Base-by-base conservation (phyloP, 2,797 vertebrate genomes). In the Acrocephalus scirpaceus region DNA sequence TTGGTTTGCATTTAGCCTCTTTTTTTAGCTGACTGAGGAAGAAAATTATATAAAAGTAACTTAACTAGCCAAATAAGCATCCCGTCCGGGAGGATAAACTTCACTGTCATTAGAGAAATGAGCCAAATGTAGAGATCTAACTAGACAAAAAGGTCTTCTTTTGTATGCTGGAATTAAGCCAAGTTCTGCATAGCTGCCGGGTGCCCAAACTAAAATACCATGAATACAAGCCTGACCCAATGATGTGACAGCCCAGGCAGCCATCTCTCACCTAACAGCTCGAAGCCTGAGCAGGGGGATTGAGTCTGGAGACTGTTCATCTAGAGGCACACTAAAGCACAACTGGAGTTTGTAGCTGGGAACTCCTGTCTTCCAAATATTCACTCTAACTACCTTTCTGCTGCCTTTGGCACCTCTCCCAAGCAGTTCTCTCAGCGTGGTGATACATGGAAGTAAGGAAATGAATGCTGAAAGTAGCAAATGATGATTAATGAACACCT, bases 401-500 rank as follows among this genome's bases (percentile, higher is more conserved):
- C 45, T 91, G 34, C 61, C 69, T 83, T 71, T 77, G 36, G 57
- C 3, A 7, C 48, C 34, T 74, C 60, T 94, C 75, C 40, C 61
- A 57, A 61, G 38, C 10, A 38, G 19, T 48, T 61, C 34, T 71
- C 71, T 86, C 74, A 82, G 60, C 2, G 0, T 66, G 36, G 36
- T 93, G 45, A 47, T 86, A 47, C 65, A 25, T 54, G 30, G 42
- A 85, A 76, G 45, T 22, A 64, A 90, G 57, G 57, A 80, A 66
- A 71, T 45, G 34, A 88, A 86, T 64, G 79, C 60, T 27, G 79
- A 82, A 67, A 86, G 45, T 69, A 74, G 85, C 72, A 96, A 93
- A 95, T 77, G 19, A 90, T 93, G 93, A 92, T 93, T 93, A 90
- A 96, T 92, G 91, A 77, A 65, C 56, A 77, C 69, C 42, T 77